Base-by-base conservation (phyloP, 2,888 invertebrate genomes). In the Sinelater perroti region DNA sequence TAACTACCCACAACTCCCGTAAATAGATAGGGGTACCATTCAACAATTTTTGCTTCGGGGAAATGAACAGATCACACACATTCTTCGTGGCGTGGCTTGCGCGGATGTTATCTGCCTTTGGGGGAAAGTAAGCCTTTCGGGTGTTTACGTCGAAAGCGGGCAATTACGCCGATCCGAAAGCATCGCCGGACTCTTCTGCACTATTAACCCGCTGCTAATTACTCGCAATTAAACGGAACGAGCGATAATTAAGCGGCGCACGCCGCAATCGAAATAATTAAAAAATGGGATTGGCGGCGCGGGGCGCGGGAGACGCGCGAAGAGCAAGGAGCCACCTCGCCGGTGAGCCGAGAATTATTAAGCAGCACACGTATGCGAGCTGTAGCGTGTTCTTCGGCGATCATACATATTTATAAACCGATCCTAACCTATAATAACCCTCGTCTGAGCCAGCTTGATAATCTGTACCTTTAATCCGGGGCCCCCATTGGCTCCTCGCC, bases 391-490 rank as follows among this genome's bases (percentile, higher is more conserved):
- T 74, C 74, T 71, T 72, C 70, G 67, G 67, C 67, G 73, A 76
- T 77, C 78, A 78, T 78, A 78, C 78, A 78, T 78, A 78, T 78
- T 78, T 77, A 78, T 78, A 77, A 72, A 74, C 73, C 72, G 71
- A 75, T 73, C 72, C 75, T 73, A 77, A 77, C 77, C 77, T 77
- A 75, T 78, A 78, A 78, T 78, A 77, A 78, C 68, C 70, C 73
- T 72, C 72, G 75, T 74, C 76, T 74, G 72, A 71, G 70, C 68
- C 71, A 66, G 71, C 70, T 70, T 72, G 75, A 75, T 76, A 76
- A 76, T 76, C 75, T 72, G 69, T 70, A 70, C 70, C 68, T 72
- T 72, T 69, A 28, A 67, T 71, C 65, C 68, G 63, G 62, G 56
- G 64, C 70, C 71, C 72, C 68, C 68, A 77, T 77, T 77, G 77